Base-by-base conservation (phyloP, 2,888 invertebrate genomes). In the Ametastegia equiseti region DNA sequence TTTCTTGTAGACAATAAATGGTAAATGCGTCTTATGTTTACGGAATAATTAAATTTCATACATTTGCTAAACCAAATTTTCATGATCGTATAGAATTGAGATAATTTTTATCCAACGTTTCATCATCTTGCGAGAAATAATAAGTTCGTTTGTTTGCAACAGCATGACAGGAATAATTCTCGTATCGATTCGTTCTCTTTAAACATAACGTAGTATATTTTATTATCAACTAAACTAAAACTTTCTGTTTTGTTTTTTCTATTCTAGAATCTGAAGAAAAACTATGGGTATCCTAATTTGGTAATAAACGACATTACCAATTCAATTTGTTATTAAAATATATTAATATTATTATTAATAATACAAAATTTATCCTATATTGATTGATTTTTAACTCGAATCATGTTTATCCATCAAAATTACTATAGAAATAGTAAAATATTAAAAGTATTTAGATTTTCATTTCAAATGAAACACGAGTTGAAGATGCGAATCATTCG, bases 191-290 rank as follows among this genome's bases (percentile, higher is more conserved):
- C n/a, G 23, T 54, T 60, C 27, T 67, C 11, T 15, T 71, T 45
- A 30, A 30, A 13, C 47, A 47, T 15, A 30, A 23, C 45, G 54
- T 50, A 75, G 36, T 36, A 9, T 54, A 33, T 54, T 75, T 33
- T 47, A 33, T 54, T 75, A 23, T 75, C 30, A 23, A 23, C 15
- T 27, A 45, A 45, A 75, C 54, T 50, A 75, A 75, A 54, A 75
- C 23, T 36, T 9, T 75, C 33, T 19, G 33, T 36, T 69, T 57
- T 83, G n/a, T 67, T 85, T 82, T 85, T 85, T 84, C 83, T 67
- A 83, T 88, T 87, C 86, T 87, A 87, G 86, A 85, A 63, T 84
- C 82, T 83, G 84, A 83, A 33, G 82, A 86, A 85, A 81, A 71
- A 84, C 85, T 86, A 80, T 79, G 65, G 84, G 83, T 85, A 82